Evolutionary conservation across 2,113 vertebrate genomes (phyloP), one percentile per base, ranked within the genome.

Genomic region (Pachypanchax playfairii): DNA sequence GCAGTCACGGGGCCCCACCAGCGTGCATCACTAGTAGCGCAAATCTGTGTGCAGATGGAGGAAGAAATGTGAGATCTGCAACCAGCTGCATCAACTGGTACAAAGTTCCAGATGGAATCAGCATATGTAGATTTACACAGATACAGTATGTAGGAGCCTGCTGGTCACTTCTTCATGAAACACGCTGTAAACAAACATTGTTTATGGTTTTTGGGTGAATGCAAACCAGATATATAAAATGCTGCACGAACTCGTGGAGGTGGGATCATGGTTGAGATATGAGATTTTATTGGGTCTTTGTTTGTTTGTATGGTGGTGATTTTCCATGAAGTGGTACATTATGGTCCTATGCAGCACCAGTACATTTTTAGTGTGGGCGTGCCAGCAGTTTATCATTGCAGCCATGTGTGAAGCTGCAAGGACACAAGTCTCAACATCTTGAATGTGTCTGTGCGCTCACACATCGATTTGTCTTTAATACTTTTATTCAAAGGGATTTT

Each of bases 101-200:
- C 8, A n/a, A 52, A 25, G 57, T 43, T 53, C 33, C 74, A 81
- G 74, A 78, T 62, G 70, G 63, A 71, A 36, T 3, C 42, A 11
- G 24, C 63, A 72, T 75, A 70, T 73, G 63, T 11, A 58, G 39
- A 44, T 26, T 11, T 35, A 33, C 14, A 69, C 14, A 39, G 33
- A 9, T 35, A 2, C 12, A 31, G 54, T 20, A 6, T 14, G 22
- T 21, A 47, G 1, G 20, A 12, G 2, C 29, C 8, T 18, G n/a
- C 15, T 42, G 12, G 21, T n/a, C 13, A 15, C 15, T 10, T 17
- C 7, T 56, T 50, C 43, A 10, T 22, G 20, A 46, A 44, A 50
- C 18, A 9, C 20, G 26, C 8, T 38, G 6, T 9, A 42, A 42
- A 42, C 14, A 14, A 25, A 25, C 22, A 24, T 14, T 15, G 13